Evolutionary conservation across 2,113 vertebrate species (phyloP), one percentile per base, ranked within the genome.

Genomic region (Hucho hucho): DNA sequence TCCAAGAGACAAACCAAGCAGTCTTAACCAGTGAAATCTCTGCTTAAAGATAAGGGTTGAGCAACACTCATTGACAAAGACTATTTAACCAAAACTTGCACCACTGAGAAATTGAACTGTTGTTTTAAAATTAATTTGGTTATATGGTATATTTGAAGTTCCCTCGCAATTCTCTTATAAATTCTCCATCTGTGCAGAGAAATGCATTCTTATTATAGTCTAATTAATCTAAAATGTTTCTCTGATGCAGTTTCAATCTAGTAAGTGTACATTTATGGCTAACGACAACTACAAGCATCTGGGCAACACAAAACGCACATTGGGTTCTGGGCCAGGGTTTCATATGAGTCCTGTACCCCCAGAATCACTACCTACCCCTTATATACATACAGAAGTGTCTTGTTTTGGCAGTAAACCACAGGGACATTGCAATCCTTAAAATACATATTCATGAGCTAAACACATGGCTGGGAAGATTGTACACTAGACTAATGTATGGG

Each of bases 331-430:
- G 70, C 69, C 16, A 49, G 18, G 16, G 68, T 13, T 32, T 24
- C 43, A 32, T 28, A 76, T 73, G 83, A 12, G 32, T 82, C 84
- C 83, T 84, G 79, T 4, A 70, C 81, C 67, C 79, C 67, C 79
- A 76, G 82, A 86, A 83, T 86, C 58, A 29, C 69, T 64, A 49
- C 79, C 70, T 67, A 24, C 9, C 64, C 70, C 66, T 22, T 59
- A 71, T 86, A 80, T 79, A 76, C 79, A 87, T 86, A 81, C 79
- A 77, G 78, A 88, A 86, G 87, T 88, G 85, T 90, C 87, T 90
- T 90, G 49, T 83, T 84, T 89, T 82, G 46, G 70, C 70, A 68
- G 84, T 81, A 73, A 63, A 79, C 70, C 76, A 73, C 18, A 1
- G 13, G 84, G 72, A 75, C 76, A 80, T 81, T 84, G 83, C 88